Evolutionary conservation across 2,888 invertebrate species (phyloP).

Genomic region (Harpalus rubripes): DNA sequence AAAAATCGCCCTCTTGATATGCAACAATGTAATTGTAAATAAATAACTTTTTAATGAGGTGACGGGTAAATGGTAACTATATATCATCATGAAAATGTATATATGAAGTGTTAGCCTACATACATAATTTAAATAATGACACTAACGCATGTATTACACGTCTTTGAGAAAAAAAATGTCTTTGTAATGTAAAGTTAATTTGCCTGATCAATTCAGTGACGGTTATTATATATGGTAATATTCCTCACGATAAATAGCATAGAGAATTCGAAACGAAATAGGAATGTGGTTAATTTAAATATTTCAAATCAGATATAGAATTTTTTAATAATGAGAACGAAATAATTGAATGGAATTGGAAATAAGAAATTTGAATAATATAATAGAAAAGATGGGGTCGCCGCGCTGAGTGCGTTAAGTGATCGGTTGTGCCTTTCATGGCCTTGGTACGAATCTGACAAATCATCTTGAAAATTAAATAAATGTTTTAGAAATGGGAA

Average conservation of each 20-base stretch:
- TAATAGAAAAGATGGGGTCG: too few species aligned
- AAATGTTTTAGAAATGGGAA: too few species aligned
- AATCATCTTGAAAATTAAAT: too few species aligned
- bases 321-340: conserved; percentile 41
- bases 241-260: conserved; percentile 36
- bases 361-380: too few species aligned
- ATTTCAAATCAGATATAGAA: conserved; percentile 42
- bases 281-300: conserved; percentile 55
- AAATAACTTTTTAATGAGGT: conserved; percentile 42
- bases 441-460: too few species aligned
- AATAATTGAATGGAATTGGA: conserved; percentile 14
- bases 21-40: conserved; percentile 4
- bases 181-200: conserved; percentile 29
- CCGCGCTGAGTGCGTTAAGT: too few species aligned
- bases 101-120: conserved; percentile 33
- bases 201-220: conserved; percentile 33
- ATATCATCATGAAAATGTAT: conserved; percentile 26
- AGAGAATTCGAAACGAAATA: conserved; percentile 32
- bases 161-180: conserved; percentile 11
- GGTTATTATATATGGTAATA: conserved; percentile 55
- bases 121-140: conserved; percentile 38
- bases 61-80: conserved; percentile 10
- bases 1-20: too few species aligned
- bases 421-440: too few species aligned
- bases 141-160: conserved; percentile 10